Evolutionary conservation across 2,888 invertebrate species (phyloP).

Genomic region (Chrysotoxum bicinctum): DNA sequence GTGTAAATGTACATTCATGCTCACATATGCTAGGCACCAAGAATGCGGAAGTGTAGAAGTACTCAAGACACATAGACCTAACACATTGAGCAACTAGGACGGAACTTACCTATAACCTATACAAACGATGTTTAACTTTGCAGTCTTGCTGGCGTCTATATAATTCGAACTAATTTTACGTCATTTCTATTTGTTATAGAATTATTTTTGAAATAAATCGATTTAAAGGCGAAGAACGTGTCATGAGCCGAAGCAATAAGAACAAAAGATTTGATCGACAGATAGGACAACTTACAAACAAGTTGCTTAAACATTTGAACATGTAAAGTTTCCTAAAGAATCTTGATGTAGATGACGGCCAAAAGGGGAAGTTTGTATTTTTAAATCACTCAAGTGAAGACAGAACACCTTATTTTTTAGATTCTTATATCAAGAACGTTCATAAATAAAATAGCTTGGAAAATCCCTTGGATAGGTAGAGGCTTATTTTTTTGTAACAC

Average conservation of each 20-base stretch:
- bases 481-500: not conserved
- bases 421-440: not conserved
- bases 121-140: constrained; percentile 19
- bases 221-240: constrained; percentile 21
- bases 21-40: constrained; percentile 13
- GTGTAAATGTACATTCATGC: not conserved
- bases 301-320: constrained; percentile 12
- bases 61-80: constrained; percentile 4
- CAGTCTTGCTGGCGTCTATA: constrained; percentile 35
- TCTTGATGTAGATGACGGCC: not conserved
- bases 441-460: not conserved
- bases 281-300: constrained; percentile 11
- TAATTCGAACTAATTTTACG: constrained; percentile 63
- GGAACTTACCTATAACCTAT: constrained; percentile 38
- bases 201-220: constrained; percentile 41
- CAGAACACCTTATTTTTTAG: not conserved
- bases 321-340: not conserved
- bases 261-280: constrained; percentile 40
- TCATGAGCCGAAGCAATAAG: constrained; percentile 14
- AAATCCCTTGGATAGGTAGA: not conserved
- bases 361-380: not conserved
- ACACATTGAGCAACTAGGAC: not conserved
- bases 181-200: constrained; percentile 30
- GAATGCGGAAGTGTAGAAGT: constrained; percentile 52
- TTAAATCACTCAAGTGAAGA: constrained; percentile 7